These are phyloP conservation scores for Phyllopteryx taeniolatus DNA, from an alignment of 2,113 vertebrate species.

Conservation along the genomic window DNA sequence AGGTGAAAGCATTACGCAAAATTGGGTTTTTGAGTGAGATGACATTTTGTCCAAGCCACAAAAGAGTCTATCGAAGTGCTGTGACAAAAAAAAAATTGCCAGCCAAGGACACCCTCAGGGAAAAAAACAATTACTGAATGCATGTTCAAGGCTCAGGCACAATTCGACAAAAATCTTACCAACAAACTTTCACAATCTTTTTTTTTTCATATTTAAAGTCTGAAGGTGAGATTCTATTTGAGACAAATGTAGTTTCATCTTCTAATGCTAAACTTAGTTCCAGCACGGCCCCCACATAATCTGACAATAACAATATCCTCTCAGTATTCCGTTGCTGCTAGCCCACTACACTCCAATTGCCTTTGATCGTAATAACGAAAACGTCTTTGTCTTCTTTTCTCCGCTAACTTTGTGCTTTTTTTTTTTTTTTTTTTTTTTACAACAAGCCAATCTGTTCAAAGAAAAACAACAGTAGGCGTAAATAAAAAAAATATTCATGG, in stretches of 20 bases:
- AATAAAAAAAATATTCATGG: slow-evolving; percentile 6
- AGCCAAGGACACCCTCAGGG: slow-evolving; percentile 32
- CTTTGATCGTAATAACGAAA: neutral
- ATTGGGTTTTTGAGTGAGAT: slow-evolving; percentile 32
- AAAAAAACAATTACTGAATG: slow-evolving; percentile 12
- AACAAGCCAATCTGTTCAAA: slow-evolving; percentile 10
- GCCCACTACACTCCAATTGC: neutral
- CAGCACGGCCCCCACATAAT: neutral
- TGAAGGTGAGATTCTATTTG: neutral
- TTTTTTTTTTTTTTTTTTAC: neutral
- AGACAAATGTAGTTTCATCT: neutral
- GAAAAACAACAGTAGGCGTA: slow-evolving; percentile 4
- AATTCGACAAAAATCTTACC: neutral
- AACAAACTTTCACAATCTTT: neutral
- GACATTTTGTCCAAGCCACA: slow-evolving; percentile 41
- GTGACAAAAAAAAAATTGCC: neutral
- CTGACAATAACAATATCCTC: slow-evolving; percentile 1
- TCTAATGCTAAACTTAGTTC: neutral
- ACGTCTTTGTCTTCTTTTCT: neutral
- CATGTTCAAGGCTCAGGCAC: slow-evolving; percentile 9
- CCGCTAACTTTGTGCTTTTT: neutral
- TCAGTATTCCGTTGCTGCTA: neutral
- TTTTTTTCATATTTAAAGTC: neutral
- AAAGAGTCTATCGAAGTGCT: slow-evolving; percentile 23
- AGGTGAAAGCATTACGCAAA: slow-evolving; percentile 43